Base-by-base conservation (phyloP, 2,888 invertebrate species). In the Apoda limacodes region DNA sequence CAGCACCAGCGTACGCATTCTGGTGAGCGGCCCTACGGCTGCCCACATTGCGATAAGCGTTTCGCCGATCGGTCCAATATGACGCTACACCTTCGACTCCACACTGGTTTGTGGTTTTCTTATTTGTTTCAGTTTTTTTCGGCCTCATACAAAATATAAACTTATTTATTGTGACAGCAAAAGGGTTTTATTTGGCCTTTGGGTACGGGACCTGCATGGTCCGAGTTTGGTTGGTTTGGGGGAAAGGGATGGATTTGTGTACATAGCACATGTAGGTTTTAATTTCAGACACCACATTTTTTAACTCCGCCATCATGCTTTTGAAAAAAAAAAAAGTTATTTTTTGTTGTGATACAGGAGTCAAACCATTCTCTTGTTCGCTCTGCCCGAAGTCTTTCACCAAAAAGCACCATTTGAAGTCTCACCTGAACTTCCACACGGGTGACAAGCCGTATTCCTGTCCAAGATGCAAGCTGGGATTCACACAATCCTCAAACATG, bases 401-500 rank as follows among this genome's bases (percentile, higher is more conserved):
- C 22, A 92, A 92, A 70, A 92, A 92, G 46, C 92, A 92, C 52
- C 92, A 93, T 50, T 75, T 93, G 23, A 90, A 92, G 64, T 91
- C 92, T 0, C 92, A 93, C 59, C 82, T 92, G 52, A 92, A 92
- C 63, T 92, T 90, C 56, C 92, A 93, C 61, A 90, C 91, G 0
- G 92, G 92, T 1, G 85, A 88, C 30, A 91, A 92, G 52, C 92
- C 92, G 0, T 92, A 92, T 56, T 60, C 70, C 0, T 75, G 76
- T 32, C 75, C 76, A 1, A 60, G 64, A 2, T 93, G 92, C 58
- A 86, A 86, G 9, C 82, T 92, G 21, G 84, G 88, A 7, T 93
- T 93, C 59, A 91, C 92, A 0, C 92, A 92, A 63, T 91, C 91
- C 26, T 91, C 91, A 46, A 93, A 93, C 54, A 93, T 92, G 92